Conservation (phyloP, 1,140 invertebrate species). For the Drosophila varians region DNA sequence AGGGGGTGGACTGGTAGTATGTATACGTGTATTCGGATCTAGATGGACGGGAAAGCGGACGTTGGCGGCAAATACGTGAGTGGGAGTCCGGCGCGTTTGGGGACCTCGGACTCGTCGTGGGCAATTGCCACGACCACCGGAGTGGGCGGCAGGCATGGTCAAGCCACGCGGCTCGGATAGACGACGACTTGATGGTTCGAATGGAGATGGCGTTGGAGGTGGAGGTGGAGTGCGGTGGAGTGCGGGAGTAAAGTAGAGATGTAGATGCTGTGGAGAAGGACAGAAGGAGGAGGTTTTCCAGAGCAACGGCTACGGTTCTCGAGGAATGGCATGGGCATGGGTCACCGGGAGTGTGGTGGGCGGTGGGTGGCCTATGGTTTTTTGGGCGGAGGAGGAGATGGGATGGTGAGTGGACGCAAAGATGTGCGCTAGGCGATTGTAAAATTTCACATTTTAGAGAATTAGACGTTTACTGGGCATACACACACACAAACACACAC, state of each 20-base stretch:
- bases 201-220: slow-evolving; percentile 53
- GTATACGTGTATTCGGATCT: slow-evolving; percentile 40
- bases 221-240: slow-evolving; percentile 11
- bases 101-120: slow-evolving; percentile 76
- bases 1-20: slow-evolving; percentile 5
- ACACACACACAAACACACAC: slow-evolving; percentile 51
- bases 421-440: slow-evolving; percentile 81
- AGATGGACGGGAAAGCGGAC: slow-evolving; percentile 66
- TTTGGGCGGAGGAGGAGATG: slow-evolving; percentile 7
- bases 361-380: background rate
- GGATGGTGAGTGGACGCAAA: slow-evolving; percentile 60
- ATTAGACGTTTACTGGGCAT: slow-evolving; percentile 77
- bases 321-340: slow-evolving; percentile 35
- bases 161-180: slow-evolving; percentile 78
- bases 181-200: slow-evolving; percentile 75
- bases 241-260: background rate
- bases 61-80: slow-evolving; percentile 78
- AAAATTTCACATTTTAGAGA: slow-evolving; percentile 82
- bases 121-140: slow-evolving; percentile 70
- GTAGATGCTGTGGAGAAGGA: slow-evolving; percentile 23
- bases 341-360: background rate
- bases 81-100: slow-evolving; percentile 77
- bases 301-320: slow-evolving; percentile 70
- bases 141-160: slow-evolving; percentile 59
- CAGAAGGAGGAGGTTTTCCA: slow-evolving; percentile 49